Base-by-base conservation (phyloP, 1,140 invertebrate species). In the Drosophila kanapiae region DNA sequence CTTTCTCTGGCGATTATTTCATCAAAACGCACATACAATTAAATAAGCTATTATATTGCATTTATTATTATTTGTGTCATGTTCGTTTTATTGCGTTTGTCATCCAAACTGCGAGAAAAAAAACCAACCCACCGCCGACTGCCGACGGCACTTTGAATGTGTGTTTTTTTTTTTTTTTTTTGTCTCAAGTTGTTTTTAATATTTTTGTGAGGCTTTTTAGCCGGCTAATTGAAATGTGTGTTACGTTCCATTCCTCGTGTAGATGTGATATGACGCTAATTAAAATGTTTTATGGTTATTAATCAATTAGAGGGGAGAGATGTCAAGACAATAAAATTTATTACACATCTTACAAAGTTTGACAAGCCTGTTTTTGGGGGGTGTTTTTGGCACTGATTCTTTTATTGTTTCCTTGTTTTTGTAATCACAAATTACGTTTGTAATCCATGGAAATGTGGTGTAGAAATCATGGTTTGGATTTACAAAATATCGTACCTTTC, bases 251-350 rank as follows among this genome's bases (percentile, higher is more conserved):
- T 11, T 16, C 27, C 48, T 4, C 29, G 27, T 58, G 53, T 47
- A 56, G 38, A 45, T 18, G 42, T 40, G 27, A 48, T 40, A 43
- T 38, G 27, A 23, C 16, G 70, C 37, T 51, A 71, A 72, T 74
- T 72, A 72, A 72, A 43, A 72, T 74, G 70, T 60, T 59, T 59
- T 72, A 49, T 58, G 42, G 9, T 16, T 58, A 59, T 42, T 31
- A 16, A 71, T 71, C 67, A 69, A 56, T 71, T 37, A 33, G 23
- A 23, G 29, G 9, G 9, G 6, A 35, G 35, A 65, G 45, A 33
- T 60, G 31, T 65, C 49, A 40, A 18, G n/a, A 33, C 10, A 23
- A 23, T n/a, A 11, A 23, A 40, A 23, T 31, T 40, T 23, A 72
- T 71, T 58, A 48, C 56, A 72, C 38, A 40, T 71, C 65, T 43